Percentiles rank a stretch among this genome's conserved stretches.
These are phyloP conservation scores for Homalodisca vitripennis DNA, from an alignment of 1,140 invertebrate genomes.

Conservation along the genomic window DNA sequence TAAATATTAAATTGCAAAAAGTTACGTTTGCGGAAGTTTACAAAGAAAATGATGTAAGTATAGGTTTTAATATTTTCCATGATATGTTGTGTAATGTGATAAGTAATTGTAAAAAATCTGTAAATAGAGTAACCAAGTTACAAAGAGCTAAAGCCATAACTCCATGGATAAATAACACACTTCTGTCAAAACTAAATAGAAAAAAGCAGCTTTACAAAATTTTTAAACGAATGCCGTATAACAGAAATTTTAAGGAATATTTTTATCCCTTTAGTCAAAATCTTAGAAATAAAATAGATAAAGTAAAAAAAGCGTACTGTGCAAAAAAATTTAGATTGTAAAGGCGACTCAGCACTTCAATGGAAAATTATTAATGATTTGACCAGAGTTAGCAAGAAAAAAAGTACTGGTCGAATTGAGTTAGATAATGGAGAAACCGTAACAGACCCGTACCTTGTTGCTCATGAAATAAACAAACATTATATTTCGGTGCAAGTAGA, in stretches of 20 bases:
- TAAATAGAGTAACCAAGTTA: neutral
- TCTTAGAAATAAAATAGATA: constrained; percentile 15
- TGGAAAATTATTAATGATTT: constrained; percentile 27
- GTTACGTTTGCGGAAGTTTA: neutral
- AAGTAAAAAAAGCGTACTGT: constrained; percentile 4
- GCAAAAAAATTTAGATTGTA: neutral
- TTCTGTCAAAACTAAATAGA: constrained; percentile 9
- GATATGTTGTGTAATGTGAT: neutral
- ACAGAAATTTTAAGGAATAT: constrained; percentile 3
- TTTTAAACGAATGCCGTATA: constrained; percentile 18
- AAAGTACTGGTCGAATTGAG: constrained; percentile 19
- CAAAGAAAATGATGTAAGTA: neutral
- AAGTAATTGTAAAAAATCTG: constrained; percentile 7
- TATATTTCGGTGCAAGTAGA: neutral
- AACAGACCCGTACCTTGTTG: constrained; percentile 3
- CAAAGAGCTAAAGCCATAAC: constrained; percentile 20
- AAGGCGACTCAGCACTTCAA: constrained; percentile 14
- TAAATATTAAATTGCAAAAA: neutral
- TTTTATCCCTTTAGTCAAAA: constrained; percentile 13
- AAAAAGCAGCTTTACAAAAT: constrained; percentile 18
- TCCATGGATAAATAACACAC: constrained; percentile 18
- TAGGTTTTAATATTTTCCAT: constrained; percentile 13
- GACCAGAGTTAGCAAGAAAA: neutral
- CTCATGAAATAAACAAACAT: constrained; percentile 3
- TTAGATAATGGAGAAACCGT: constrained; percentile 15